These are phyloP conservation scores for Synergus gifuensis DNA, from an alignment of 2,888 invertebrate species.

Conservation along the genomic window DNA sequence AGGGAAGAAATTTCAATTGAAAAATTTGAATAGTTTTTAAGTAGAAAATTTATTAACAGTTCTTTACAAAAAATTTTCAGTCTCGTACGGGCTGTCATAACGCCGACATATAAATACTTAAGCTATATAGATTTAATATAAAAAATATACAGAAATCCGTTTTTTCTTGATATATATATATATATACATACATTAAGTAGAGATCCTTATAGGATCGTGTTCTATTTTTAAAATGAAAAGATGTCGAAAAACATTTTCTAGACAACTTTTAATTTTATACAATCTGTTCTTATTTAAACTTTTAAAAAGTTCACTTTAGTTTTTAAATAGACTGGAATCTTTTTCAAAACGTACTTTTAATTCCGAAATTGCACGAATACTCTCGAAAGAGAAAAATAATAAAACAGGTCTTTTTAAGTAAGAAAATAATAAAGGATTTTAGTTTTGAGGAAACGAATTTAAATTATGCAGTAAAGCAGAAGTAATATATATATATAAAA, in stretches of 20 bases:
- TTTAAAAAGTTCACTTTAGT: neutral
- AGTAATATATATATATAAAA: neutral
- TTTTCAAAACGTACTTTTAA: neutral
- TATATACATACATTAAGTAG: neutral
- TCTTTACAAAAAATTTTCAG: slow-evolving; percentile 38
- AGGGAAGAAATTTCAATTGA: neutral
- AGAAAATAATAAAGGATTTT: slow-evolving; percentile 40
- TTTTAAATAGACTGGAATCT: neutral
- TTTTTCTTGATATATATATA: slow-evolving; percentile 1
- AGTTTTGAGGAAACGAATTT: too few species aligned
- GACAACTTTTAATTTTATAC: neutral
- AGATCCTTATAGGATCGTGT: neutral
- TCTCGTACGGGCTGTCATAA: slow-evolving; percentile 7
- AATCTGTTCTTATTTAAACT: neutral
- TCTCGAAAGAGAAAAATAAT: slow-evolving; percentile 8
- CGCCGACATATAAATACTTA: slow-evolving; percentile 35
- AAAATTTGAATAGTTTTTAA: neutral
- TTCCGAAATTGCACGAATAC: slow-evolving; percentile 1
- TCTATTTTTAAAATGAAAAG: neutral
- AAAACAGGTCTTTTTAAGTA: neutral
- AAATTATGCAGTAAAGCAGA: slow-evolving; percentile 16
- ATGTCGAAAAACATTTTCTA: neutral
- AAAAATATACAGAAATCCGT: slow-evolving; percentile 34
- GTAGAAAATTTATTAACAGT: slow-evolving; percentile 41
- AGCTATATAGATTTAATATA: slow-evolving; percentile 34